Percentiles rank a stretch among this genome's conserved stretches.
Conservation (phyloP, 2,113 vertebrate species). For the Cathartes aura region DNA sequence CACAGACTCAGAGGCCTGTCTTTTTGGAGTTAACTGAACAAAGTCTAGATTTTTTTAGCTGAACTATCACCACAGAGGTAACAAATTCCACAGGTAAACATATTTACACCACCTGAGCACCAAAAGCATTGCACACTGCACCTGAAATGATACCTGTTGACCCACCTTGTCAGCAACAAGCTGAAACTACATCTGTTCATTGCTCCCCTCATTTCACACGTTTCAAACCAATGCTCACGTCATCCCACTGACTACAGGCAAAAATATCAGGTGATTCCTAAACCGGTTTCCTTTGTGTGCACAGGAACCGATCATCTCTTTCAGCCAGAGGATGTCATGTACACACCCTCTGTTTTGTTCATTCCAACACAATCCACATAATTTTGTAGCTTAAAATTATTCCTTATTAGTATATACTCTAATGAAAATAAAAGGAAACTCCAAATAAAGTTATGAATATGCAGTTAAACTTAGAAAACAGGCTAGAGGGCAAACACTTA, state of each 20-base stretch:
- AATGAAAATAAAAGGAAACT: neutral
- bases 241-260: neutral
- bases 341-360: neutral
- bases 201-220: neutral
- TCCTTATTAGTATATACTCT: neutral
- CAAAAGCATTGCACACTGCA: neutral
- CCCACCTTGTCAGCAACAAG: neutral
- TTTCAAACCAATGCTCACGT: neutral
- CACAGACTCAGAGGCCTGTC: neutral
- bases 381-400: neutral
- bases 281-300: neutral
- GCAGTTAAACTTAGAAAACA: neutral
- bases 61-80: neutral
- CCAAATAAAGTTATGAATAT: neutral
- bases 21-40: neutral
- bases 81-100: neutral
- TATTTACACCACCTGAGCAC: neutral
- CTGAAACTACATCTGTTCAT: neutral
- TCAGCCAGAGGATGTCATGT: neutral
- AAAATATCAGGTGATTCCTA: neutral
- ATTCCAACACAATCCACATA: neutral
- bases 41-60: neutral
- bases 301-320: neutral
- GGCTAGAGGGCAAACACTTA: neutral
- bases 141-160: neutral